Conservation (phyloP, 2,113 vertebrate species). For the Hypocryptadius cinnamomeus region DNA sequence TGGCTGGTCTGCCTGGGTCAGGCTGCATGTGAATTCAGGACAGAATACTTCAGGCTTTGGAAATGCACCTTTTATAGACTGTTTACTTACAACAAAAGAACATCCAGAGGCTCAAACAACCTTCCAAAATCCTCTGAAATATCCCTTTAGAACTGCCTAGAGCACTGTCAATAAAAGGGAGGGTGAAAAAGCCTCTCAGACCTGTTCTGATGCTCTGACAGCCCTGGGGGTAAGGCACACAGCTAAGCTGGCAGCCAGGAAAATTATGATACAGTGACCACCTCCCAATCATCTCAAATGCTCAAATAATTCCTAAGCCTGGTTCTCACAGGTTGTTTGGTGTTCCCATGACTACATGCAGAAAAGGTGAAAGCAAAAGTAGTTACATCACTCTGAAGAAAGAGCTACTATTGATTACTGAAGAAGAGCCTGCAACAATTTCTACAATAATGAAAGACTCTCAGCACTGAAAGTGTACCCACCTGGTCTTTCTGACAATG, state of each 20-base stretch:
- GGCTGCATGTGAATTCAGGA: neutral
- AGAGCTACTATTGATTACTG: conserved; percentile 34
- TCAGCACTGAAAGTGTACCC: neutral
- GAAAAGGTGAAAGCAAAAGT: conserved; percentile 37
- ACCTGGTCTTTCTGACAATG: neutral
- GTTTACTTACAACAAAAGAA: neutral
- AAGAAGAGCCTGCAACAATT: neutral
- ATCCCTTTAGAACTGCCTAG: neutral
- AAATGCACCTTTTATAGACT: neutral
- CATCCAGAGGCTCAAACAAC: neutral
- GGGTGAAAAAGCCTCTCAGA: neutral
- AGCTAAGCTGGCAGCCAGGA: neutral
- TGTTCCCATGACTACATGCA: conserved; percentile 58
- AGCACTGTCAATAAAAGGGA: neutral
- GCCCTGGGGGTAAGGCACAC: neutral
- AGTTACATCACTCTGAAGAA: conserved; percentile 26
- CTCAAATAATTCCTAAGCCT: neutral
- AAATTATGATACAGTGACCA: neutral
- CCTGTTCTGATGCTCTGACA: neutral
- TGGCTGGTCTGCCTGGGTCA: neutral
- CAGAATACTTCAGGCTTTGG: neutral
- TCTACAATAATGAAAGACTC: neutral
- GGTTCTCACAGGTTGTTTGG: neutral
- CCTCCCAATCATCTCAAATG: neutral
- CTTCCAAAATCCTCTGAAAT: neutral